Evolutionary conservation across 2,113 vertebrate species (phyloP).

Genomic region (Silurus asotus): DNA sequence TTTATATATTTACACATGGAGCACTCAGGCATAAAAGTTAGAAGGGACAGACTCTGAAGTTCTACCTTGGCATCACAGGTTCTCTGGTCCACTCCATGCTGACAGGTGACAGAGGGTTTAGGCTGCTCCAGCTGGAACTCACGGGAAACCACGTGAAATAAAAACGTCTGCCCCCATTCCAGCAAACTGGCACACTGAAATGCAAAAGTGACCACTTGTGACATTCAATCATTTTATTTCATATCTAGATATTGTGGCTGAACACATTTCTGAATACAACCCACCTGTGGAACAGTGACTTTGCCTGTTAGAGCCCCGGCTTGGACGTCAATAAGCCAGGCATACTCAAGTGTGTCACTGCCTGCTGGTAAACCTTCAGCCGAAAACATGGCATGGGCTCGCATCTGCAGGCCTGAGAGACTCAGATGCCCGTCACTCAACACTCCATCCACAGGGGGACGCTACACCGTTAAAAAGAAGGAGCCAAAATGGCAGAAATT

Average conservation of each 20-base stretch:
- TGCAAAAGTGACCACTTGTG: background rate
- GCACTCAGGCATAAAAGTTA: background rate
- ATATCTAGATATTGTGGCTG: background rate
- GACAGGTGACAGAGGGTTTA: constrained; percentile 87
- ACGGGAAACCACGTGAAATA: constrained; percentile 89
- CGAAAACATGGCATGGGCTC: constrained; percentile 97
- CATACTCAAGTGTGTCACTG: constrained; percentile 91
- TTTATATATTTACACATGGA: background rate
- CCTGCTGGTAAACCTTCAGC: constrained; percentile 87
- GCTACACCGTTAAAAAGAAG: constrained; percentile 64
- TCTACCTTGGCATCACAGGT: constrained; percentile 91
- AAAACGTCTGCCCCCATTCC: constrained; percentile 91
- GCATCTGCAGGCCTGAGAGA: constrained; percentile 91
- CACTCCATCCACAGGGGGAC: constrained; percentile 85
- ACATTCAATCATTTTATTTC: background rate
- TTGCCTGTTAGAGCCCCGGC: constrained; percentile 90
- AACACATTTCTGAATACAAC: background rate
- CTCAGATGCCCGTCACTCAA: constrained; percentile 92
- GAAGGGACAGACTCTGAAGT: background rate
- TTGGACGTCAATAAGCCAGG: constrained; percentile 96
- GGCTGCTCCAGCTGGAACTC: constrained; percentile 97
- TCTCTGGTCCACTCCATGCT: constrained; percentile 92
- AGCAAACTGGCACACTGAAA: constrained; percentile 67
- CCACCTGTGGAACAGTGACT: constrained; percentile 92
- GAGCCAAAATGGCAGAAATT: background rate